These are phyloP conservation scores for Knipowitschia caucasica DNA, from an alignment of 2,797 vertebrate species.

Conservation along the genomic window DNA sequence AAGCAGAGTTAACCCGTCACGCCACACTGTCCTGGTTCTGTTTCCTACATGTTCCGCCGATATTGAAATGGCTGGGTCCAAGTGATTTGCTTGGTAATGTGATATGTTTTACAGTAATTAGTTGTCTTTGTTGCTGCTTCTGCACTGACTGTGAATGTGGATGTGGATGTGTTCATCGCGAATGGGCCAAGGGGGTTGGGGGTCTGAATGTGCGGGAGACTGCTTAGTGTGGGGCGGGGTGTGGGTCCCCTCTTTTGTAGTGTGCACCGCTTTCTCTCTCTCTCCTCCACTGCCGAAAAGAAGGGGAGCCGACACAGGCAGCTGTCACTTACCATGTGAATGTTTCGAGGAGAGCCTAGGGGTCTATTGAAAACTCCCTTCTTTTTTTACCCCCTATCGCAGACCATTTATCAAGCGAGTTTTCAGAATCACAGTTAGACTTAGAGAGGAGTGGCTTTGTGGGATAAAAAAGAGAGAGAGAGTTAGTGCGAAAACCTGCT, in stretches of 20 bases:
- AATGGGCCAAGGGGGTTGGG: conserved; percentile 47
- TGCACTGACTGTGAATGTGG: conserved; percentile 67
- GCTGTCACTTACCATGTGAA: conserved; percentile 88
- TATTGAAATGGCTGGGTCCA: conserved; percentile 52
- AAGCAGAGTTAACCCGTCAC: too few species aligned
- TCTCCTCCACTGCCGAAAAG: conserved; percentile 43
- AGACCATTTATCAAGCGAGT: conserved; percentile 68
- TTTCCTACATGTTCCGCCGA: conserved; percentile 52
- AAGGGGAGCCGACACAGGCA: conserved; percentile 72
- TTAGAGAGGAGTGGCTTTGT: conserved; percentile 68
- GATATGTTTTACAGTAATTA: conserved; percentile 83
- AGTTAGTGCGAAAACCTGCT: conserved; percentile 44
- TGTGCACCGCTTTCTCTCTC: conserved; percentile 57
- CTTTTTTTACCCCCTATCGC: conserved; percentile 40
- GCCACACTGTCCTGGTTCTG: conserved; percentile 29
- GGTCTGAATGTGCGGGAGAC: conserved; percentile 57
- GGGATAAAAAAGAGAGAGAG: conserved; percentile 47
- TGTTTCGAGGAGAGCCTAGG: conserved; percentile 73
- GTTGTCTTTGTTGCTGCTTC: conserved; percentile 70
- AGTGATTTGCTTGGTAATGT: conserved; percentile 74
- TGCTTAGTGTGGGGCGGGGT: conserved; percentile 60
- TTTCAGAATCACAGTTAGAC: conserved; percentile 70
- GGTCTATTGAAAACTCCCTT: conserved; percentile 75
- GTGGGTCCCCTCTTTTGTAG: conserved; percentile 76
- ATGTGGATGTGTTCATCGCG: conserved; percentile 41